Base-by-base conservation (phyloP, 2,888 invertebrate genomes). In the Erynnis tages region DNA sequence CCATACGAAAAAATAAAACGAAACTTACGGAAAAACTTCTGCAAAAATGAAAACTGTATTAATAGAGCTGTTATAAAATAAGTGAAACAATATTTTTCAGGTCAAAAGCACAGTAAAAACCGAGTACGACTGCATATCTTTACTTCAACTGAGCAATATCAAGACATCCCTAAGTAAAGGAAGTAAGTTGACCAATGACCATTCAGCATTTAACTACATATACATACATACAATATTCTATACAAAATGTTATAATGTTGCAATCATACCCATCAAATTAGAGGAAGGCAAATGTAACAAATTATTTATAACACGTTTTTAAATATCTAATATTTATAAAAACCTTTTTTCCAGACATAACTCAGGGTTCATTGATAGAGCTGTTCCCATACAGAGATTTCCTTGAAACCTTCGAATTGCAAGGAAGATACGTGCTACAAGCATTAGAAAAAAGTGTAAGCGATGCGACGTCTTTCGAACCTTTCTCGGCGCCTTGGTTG, bases 331-430 rank as follows among this genome's bases (percentile, higher is more conserved):
- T n/a, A n/a, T n/a, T n/a, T n/a, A n/a, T n/a, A n/a, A n/a, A n/a
- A n/a, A n/a, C n/a, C 13, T 37, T 19, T 29, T 53, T 77, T 74
- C 11, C 69, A 93, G 94, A 91, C 27, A 91, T 93, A 14, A 93
- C 92, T 0, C 91, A 91, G 60, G 91, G 91, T n/a, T 93, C 93
- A 61, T 60, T 95, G 35, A 77, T 93, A 6, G 90, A 91, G 8
- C 85, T 92, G 27, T 87, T 92, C 43, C 95, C 95, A 0, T 96
- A 94, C 67, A 90, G 91, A 58, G 94, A 95, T 67, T 91, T 88
- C 1, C 76, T 94, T 34, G 91, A 93, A 61, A 83, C 92, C 1
- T 90, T 93, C 17, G 91, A 92, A 65, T 67, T 95, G 37, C 78
- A 86, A 34, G 95, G 95, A 0, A 79, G 80, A 44, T 79, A 91